Evolutionary conservation across 2,113 vertebrate species (phyloP).

Genomic region (Dasyurus viverrinus): DNA sequence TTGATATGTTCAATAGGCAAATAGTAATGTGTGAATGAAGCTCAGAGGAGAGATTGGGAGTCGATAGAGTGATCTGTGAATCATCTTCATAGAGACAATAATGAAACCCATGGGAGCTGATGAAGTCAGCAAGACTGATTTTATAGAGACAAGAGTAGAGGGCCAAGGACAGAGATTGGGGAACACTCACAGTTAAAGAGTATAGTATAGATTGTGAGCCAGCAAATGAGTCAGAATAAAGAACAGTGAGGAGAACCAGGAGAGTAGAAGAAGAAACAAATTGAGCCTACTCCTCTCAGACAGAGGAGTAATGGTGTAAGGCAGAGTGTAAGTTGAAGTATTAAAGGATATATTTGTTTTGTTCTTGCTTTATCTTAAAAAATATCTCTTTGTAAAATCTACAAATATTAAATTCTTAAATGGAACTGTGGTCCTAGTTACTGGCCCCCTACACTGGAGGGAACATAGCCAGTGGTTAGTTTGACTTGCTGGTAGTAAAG

Average conservation of each 20-base stretch:
- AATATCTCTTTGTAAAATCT: background rate
- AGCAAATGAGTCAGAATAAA: background rate
- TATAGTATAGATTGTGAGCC: background rate
- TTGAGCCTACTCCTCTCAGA: background rate
- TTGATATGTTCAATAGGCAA: background rate
- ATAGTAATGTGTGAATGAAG: background rate
- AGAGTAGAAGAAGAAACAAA: background rate
- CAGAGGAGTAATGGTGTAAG: background rate
- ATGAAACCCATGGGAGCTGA: background rate
- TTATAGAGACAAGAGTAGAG: background rate
- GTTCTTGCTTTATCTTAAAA: background rate
- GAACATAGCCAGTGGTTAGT: background rate
- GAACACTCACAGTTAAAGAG: background rate
- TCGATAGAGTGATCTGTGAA: background rate
- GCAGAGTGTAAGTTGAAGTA: background rate
- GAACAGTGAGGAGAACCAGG: background rate
- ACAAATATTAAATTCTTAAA: background rate
- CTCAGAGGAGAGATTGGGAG: background rate
- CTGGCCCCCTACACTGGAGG: background rate
- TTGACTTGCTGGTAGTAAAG: background rate
- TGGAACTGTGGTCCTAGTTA: background rate
- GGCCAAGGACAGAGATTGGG: background rate
- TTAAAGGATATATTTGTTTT: background rate
- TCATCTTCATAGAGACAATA: constrained; percentile 2
- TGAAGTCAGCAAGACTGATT: background rate